These are phyloP conservation scores for Bugulina stolonifera DNA, from an alignment of 2,888 invertebrate species.

Conservation along the genomic window DNA sequence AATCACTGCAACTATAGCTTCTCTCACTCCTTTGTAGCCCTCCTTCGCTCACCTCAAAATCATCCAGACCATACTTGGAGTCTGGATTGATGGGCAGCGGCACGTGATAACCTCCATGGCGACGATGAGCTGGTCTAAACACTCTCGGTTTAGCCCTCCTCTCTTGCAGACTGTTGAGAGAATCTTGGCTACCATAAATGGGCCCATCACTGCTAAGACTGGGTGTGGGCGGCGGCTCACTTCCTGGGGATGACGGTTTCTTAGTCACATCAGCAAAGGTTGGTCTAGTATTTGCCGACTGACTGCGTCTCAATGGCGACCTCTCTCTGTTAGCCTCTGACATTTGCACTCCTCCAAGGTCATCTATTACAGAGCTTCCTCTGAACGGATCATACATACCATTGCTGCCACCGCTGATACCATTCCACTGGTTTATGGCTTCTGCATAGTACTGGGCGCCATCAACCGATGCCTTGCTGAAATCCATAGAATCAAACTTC, in stretches of 20 bases:
- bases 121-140: slow-evolving; percentile 1
- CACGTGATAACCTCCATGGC: slow-evolving; percentile 22
- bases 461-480: background rate
- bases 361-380: slow-evolving; percentile 12
- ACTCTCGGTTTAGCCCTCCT: slow-evolving; percentile 5
- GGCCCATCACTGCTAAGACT: slow-evolving; percentile 11
- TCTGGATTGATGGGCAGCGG: slow-evolving; percentile 33
- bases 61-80: slow-evolving; percentile 46
- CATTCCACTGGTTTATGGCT: background rate
- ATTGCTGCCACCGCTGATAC: background rate
- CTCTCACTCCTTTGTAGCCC: background rate
- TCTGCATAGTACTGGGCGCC: background rate
- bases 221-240: slow-evolving; percentile 16
- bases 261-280: slow-evolving; percentile 18
- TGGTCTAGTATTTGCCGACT: background rate
- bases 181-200: slow-evolving; percentile 19
- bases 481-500: background rate
- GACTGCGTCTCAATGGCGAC: slow-evolving; percentile 13
- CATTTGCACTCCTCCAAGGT: background rate
- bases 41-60: slow-evolving; percentile 35
- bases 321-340: background rate
- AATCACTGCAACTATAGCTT: slow-evolving; percentile 14
- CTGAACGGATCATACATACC: slow-evolving; percentile 23
- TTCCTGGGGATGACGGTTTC: slow-evolving; percentile 19
- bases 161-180: slow-evolving; percentile 14